Percentiles rank a stretch among this genome's conserved stretches.
Evolutionary conservation across 2,888 invertebrate species (phyloP).

Genomic region (Drosophila anomalipes): DNA sequence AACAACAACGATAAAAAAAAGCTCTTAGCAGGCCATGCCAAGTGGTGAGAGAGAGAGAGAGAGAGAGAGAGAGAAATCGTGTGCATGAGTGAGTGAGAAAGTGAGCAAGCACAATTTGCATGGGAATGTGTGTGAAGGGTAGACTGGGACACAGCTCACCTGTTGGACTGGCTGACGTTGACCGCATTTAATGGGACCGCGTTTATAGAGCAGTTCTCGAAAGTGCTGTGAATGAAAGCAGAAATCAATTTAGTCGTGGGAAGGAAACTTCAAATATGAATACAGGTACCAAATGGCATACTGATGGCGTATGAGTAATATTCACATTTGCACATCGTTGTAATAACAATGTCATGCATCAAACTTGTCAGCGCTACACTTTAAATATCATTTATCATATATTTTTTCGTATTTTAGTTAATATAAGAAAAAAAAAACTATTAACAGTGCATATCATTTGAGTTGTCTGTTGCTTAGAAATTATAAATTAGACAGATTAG

Average conservation of each 20-base stretch:
- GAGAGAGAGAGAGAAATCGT: slow-evolving; percentile 6
- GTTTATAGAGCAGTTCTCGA: slow-evolving; percentile 28
- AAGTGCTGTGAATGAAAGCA: slow-evolving; percentile 49
- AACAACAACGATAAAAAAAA: slow-evolving; percentile 44
- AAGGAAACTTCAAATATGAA: slow-evolving; percentile 78
- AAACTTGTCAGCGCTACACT: neutral
- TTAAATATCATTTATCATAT: neutral
- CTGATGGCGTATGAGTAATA: slow-evolving; percentile 3
- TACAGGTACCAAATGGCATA: slow-evolving; percentile 62
- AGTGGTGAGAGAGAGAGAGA: slow-evolving; percentile 20
- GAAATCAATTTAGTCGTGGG: slow-evolving; percentile 52
- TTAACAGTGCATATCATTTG: neutral
- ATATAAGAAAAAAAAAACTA: neutral
- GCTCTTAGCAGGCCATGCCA: slow-evolving; percentile 34
- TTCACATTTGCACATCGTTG: slow-evolving; percentile 17
- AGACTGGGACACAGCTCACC: slow-evolving; percentile 66
- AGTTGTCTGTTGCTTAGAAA: neutral
- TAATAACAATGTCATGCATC: slow-evolving; percentile 13
- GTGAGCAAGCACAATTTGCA: slow-evolving; percentile 19
- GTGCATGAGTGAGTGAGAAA: slow-evolving; percentile 13
- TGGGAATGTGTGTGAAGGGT: slow-evolving; percentile 27
- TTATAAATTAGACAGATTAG: neutral
- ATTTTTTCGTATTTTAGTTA: neutral
- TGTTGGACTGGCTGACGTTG: slow-evolving; percentile 58
- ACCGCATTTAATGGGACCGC: slow-evolving; percentile 44